Conservation (phyloP, 2,797 vertebrate species). For the Lycodopsis pacificus region DNA sequence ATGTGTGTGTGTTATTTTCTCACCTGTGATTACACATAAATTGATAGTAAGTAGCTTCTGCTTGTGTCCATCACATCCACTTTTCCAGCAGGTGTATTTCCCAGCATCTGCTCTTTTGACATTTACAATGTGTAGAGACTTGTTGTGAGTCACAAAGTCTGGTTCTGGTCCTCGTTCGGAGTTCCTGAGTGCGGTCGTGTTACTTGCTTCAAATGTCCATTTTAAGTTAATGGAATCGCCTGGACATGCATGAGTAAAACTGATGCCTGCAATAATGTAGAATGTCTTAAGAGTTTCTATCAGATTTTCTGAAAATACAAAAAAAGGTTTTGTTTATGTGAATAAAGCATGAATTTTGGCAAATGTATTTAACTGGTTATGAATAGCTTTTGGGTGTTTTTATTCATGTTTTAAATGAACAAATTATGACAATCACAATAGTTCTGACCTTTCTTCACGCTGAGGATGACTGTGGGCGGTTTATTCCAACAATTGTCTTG, state of each 20-base stretch:
- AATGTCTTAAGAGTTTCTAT: neutral
- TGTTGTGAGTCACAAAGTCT: neutral
- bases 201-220: constrained; percentile 55
- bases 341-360: neutral
- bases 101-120: constrained; percentile 52
- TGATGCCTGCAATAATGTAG: constrained; percentile 25
- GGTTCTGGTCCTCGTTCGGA: neutral
- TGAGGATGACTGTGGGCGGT: neutral
- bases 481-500: fast-evolving
- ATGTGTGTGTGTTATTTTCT: neutral
- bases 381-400: neutral
- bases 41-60: constrained; percentile 39
- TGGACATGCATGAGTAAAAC: constrained; percentile 35
- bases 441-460: constrained; percentile 62
- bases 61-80: neutral
- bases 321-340: neutral
- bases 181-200: neutral
- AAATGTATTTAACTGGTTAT: neutral
- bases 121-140: constrained; percentile 33
- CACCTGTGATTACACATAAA: constrained; percentile 57
- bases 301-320: constrained; percentile 27
- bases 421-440: neutral
- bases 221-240: neutral
- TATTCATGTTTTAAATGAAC: neutral
- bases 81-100: constrained; percentile 61